A percentile compares a stretch with the other conserved stretches of the same genome.
phyloP scores from a whole-genome alignment of 1,140 invertebrate species.

The Cotesia typhae region DNA sequence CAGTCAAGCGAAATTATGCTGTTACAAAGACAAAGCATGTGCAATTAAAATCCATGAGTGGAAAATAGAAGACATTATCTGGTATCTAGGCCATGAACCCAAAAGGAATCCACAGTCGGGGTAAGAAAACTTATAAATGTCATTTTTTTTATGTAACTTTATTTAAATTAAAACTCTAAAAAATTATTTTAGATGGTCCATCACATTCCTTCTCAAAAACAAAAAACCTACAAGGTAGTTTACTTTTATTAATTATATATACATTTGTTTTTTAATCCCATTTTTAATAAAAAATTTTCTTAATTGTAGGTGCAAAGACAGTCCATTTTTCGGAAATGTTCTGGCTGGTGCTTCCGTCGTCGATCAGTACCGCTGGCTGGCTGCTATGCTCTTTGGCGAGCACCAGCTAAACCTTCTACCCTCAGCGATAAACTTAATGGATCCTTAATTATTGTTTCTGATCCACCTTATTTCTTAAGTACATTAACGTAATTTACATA shows the following conservation, averaged over 20 bases:
- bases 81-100: constrained; percentile 83
- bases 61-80: constrained; percentile 80
- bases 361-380: constrained; percentile 78
- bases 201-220: constrained; percentile 79
- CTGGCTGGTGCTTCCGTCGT: constrained; percentile 77
- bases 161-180: too few species aligned
- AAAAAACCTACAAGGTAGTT: constrained; percentile 72
- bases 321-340: constrained; percentile 80
- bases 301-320: constrained; percentile 73
- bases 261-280: constrained; percentile 10
- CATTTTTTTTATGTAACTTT: constrained; percentile 13
- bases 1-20: constrained; percentile 78
- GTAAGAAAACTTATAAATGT: constrained; percentile 53
- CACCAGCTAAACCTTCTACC: constrained; percentile 65
- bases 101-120: constrained; percentile 81
- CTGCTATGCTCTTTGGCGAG: constrained; percentile 76
- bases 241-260: background rate
- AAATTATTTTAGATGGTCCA: constrained; percentile 71
- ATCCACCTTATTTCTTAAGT: too few species aligned
- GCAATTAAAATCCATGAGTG: constrained; percentile 74
- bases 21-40: constrained; percentile 81
- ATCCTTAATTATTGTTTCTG: constrained; percentile 41
- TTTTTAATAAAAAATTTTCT: constrained; percentile 15
- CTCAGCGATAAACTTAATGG: constrained; percentile 58
- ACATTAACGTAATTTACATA: background rate